phyloP scores from a whole-genome alignment of 2,113 vertebrate species.

The Ceyx melanurus region DNA sequence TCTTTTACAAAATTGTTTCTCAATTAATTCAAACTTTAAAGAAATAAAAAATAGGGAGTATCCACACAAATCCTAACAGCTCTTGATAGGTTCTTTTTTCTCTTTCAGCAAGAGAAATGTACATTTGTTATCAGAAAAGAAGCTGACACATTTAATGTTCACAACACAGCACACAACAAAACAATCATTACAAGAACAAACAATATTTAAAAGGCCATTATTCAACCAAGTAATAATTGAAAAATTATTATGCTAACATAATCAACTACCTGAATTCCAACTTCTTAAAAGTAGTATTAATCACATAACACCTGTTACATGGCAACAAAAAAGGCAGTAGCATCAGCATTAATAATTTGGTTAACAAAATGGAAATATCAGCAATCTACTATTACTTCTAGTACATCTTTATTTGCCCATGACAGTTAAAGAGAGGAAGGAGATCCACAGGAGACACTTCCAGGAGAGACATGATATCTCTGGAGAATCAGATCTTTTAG shows the following conservation, averaged over 20 bases:
- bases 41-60: background rate
- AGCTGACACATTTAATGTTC: background rate
- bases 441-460: background rate
- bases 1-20: background rate
- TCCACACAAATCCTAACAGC: background rate
- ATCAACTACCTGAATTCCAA: background rate
- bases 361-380: background rate
- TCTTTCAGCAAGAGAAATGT: background rate
- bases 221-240: background rate
- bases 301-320: background rate
- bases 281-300: background rate
- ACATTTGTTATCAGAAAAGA: background rate
- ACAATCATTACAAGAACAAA: background rate
- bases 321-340: background rate
- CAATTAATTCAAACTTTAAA: background rate
- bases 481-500: background rate
- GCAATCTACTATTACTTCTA: background rate
- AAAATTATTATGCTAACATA: background rate
- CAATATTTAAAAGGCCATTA: background rate
- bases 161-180: background rate
- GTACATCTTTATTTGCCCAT: background rate
- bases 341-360: background rate
- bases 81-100: background rate
- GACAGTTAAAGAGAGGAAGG: background rate
- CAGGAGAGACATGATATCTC: background rate